phyloP scores from a whole-genome alignment of 2,888 invertebrate genomes.

The Idaea straminata region DNA sequence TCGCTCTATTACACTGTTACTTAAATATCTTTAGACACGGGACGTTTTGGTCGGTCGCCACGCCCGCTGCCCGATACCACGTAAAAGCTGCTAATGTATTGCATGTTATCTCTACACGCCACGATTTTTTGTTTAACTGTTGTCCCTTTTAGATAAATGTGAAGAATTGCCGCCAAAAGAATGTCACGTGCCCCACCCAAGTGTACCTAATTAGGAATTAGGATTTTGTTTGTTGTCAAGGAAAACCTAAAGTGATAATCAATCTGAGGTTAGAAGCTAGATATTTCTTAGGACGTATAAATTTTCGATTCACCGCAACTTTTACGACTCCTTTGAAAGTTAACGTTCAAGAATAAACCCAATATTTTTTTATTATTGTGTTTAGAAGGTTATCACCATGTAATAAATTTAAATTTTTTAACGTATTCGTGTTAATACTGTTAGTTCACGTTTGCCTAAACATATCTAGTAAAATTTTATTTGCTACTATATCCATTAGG shows the following conservation, averaged over 20 bases:
- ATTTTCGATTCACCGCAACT: constrained; percentile 11
- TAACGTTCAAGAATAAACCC: constrained; percentile 23
- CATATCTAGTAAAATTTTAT: constrained; percentile 20
- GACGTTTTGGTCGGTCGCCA: background rate
- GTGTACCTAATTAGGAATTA: constrained; percentile 43
- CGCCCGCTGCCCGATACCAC: constrained; percentile 20
- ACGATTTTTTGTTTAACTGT: constrained; percentile 19
- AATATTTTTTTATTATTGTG: constrained; percentile 37
- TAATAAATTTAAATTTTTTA: constrained; percentile 53
- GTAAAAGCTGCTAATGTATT: constrained; percentile 69
- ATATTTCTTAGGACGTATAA: background rate
- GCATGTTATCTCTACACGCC: constrained; percentile 35
- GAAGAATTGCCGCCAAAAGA: constrained; percentile 51
- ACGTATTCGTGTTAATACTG: constrained; percentile 55
- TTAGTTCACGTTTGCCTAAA: constrained; percentile 21
- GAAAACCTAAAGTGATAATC: constrained; percentile 22
- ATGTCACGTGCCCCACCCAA: constrained; percentile 57
- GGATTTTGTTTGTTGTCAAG: constrained; percentile 34
- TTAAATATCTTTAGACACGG: background rate
- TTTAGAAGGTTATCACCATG: constrained; percentile 38
- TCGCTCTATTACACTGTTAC: background rate
- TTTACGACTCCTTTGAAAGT: constrained; percentile 22
- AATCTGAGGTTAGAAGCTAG: constrained; percentile 16
- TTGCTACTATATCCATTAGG: background rate
- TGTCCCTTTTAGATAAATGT: constrained; percentile 44